These are phyloP conservation scores for Pygoscelis antarcticus DNA, from an alignment of 2,113 vertebrate genomes.

Conservation along the genomic window DNA sequence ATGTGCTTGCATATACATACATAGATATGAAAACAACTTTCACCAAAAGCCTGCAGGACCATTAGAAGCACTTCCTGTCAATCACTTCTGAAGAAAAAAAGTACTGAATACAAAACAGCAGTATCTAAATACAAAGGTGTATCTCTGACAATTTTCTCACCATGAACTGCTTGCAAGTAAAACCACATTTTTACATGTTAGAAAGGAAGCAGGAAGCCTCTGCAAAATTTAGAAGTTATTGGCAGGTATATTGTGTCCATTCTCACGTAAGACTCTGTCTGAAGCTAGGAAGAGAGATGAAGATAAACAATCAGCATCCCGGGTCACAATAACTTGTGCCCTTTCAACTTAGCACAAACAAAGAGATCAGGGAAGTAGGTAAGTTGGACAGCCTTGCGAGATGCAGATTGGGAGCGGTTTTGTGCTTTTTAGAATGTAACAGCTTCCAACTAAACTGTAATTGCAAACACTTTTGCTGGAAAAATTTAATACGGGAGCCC, in stretches of 20 bases:
- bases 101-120: neutral
- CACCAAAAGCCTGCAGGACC: neutral
- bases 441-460: neutral
- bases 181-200: neutral
- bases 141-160: neutral
- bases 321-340: neutral
- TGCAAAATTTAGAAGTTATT: neutral
- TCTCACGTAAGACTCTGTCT: neutral
- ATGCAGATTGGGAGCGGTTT: neutral
- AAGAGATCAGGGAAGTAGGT: neutral
- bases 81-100: neutral
- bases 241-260: neutral
- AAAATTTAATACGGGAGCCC: neutral
- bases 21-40: neutral
- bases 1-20: neutral
- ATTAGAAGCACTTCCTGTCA: neutral
- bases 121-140: neutral
- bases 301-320: neutral
- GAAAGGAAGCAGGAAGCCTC: conserved; percentile 3
- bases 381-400: neutral
- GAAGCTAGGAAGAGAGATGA: neutral
- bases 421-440: neutral
- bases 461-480: neutral
- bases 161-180: neutral
- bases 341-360: neutral